Conservation (phyloP, 1,140 invertebrate genomes). For the Drosophila nasuta region DNA sequence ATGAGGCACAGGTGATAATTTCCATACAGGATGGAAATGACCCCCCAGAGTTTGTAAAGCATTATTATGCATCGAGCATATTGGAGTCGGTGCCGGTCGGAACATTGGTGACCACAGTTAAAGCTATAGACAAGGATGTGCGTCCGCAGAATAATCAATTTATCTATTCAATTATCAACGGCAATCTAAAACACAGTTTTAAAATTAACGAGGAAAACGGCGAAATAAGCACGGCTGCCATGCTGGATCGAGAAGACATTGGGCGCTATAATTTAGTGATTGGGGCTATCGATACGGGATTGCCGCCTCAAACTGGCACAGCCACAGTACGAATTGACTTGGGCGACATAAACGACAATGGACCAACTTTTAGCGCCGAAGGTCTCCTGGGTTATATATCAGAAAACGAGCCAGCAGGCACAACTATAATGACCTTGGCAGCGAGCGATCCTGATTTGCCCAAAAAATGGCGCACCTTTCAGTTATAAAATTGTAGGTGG, state of each 20-base stretch:
- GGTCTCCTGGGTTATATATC: conserved; percentile 91
- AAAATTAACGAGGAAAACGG: conserved; percentile 95
- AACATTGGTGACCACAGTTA: conserved; percentile 91
- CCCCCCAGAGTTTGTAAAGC: conserved; percentile 94
- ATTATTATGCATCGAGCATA: conserved; percentile 90
- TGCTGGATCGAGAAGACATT: conserved; percentile 93
- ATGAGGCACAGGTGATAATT: conserved; percentile 96
- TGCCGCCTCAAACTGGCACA: conserved; percentile 94
- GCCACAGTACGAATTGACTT: conserved; percentile 90
- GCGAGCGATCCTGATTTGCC: conserved; percentile 95
- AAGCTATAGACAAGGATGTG: conserved; percentile 96
- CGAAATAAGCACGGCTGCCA: conserved; percentile 90
- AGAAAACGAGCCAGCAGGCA: conserved; percentile 95
- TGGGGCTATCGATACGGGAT: conserved; percentile 95
- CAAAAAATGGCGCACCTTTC: conserved; percentile 96
- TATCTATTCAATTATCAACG: conserved; percentile 94
- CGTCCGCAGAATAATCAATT: conserved; percentile 96
- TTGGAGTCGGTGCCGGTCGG: conserved; percentile 91
- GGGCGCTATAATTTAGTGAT: conserved; percentile 92
- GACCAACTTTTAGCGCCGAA: conserved; percentile 91
- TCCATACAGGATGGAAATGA: conserved; percentile 98
- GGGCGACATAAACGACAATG: conserved; percentile 97
- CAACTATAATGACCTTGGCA: conserved; percentile 92
- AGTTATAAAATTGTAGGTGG: conserved; percentile 92
- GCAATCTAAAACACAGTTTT: conserved; percentile 93